phyloP scores from a whole-genome alignment of 2,797 vertebrate genomes.

The Schizopygopsis malacanthus region DNA sequence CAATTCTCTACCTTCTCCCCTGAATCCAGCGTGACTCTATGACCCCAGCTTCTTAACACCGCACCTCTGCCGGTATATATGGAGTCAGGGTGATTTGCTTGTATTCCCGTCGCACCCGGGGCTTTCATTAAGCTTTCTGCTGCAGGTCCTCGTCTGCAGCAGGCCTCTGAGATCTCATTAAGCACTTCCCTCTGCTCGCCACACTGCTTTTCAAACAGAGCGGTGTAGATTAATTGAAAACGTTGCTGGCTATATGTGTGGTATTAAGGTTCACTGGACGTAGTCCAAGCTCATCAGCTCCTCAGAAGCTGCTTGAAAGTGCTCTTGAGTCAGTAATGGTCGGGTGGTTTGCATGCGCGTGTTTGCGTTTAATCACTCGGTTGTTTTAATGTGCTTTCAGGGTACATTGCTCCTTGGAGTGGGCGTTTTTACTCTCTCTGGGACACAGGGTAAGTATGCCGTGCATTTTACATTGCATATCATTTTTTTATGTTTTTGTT shows the following conservation, averaged over 20 bases:
- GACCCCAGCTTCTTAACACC: conserved; percentile 13
- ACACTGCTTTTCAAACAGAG: conserved; percentile 53
- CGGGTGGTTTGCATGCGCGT: conserved; percentile 15
- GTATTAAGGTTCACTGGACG: conserved; percentile 50
- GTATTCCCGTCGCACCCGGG: conserved; percentile 34
- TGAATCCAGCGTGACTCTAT: conserved; percentile 16
- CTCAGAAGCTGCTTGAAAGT: conserved; percentile 28
- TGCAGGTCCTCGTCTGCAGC: conserved; percentile 28
- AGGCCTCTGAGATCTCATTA: conserved; percentile 60
- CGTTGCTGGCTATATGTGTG: conserved; percentile 35
- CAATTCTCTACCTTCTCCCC: conserved; percentile 22
- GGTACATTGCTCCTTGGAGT: conserved; percentile 99
- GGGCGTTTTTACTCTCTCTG: conserved; percentile 98
- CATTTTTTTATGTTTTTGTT: background rate
- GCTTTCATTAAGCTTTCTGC: conserved; percentile 58
- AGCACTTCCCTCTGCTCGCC: conserved; percentile 29
- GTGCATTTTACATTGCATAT: background rate
- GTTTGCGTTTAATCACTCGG: conserved; percentile 48
- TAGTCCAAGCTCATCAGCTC: conserved; percentile 45
- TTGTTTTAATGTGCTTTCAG: conserved; percentile 66
- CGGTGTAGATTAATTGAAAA: conserved; percentile 56
- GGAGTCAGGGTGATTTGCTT: conserved; percentile 46
- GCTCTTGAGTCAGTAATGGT: conserved; percentile 34
- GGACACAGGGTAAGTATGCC: conserved; percentile 93
- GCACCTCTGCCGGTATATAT: background rate